These are phyloP conservation scores for human DNA, from an alignment of 2,113 vertebrate genomes.

Conservation along the genomic window GRCh38 chr12:100630001-100630500, in stretches of 20 bases:
- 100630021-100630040: not conserved
- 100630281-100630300: constrained; percentile 39
- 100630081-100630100: not conserved
- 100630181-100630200: not conserved
- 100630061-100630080: not conserved
- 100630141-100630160: constrained; percentile 34
- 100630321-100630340: not conserved
- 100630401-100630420: constrained; percentile 10
- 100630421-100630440: not conserved
- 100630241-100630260: not conserved
- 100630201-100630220: not conserved
- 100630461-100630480: not conserved
- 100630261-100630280: not conserved
- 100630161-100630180: not conserved
- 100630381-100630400: not conserved
- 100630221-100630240: not conserved
- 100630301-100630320: not conserved
- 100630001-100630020: not conserved
- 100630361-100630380: not conserved
- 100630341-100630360: not conserved
- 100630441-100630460: not conserved
- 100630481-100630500: not conserved
- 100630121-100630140: not conserved
- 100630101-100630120: not conserved
- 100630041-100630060: not conserved